Conservation (phyloP, 2,888 invertebrate genomes). For the Cheilosia urbana region DNA sequence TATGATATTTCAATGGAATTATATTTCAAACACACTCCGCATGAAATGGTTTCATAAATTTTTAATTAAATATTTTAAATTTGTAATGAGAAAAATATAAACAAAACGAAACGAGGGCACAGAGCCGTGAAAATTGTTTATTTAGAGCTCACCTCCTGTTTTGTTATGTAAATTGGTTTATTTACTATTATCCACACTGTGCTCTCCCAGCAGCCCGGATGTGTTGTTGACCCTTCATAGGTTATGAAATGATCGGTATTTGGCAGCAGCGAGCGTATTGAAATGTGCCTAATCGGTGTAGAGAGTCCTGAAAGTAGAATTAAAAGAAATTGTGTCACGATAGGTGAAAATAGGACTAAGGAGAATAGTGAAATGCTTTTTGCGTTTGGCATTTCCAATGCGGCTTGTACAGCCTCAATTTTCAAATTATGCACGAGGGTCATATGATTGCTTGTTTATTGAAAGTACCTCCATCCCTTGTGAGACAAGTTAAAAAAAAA, state of each 20-base stretch:
- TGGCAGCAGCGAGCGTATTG: constrained; percentile 93
- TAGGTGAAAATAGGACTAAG: too few relatives aligned
- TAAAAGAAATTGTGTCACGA: constrained; percentile 14
- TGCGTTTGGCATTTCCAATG: too few relatives aligned
- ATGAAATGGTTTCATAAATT: constrained; percentile 36
- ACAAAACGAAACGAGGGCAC: not conserved
- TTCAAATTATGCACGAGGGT: not conserved
- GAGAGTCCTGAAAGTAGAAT: constrained; percentile 88
- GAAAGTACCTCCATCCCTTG: too few relatives aligned
- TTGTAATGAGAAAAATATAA: not conserved
- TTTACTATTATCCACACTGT: constrained; percentile 99
- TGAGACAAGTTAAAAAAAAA: too few relatives aligned
- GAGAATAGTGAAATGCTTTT: too few relatives aligned
- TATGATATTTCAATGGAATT: constrained; percentile 14
- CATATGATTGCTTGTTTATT: too few relatives aligned
- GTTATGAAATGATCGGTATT: constrained; percentile 97
- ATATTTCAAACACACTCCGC: not conserved
- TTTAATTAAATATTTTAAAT: constrained; percentile 50
- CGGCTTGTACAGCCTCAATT: too few relatives aligned
- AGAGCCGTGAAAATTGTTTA: constrained; percentile 1
- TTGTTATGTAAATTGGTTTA: constrained; percentile 98
- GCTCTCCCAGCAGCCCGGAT: constrained; percentile 99
- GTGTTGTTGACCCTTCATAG: constrained; percentile 98
- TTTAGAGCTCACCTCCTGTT: constrained; percentile 90
- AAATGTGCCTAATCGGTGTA: constrained; percentile 92